A percentile compares a stretch with the other conserved stretches of the same genome.
These are phyloP conservation scores for Thermophis baileyi DNA, from an alignment of 2,113 vertebrate genomes.

Conservation along the genomic window DNA sequence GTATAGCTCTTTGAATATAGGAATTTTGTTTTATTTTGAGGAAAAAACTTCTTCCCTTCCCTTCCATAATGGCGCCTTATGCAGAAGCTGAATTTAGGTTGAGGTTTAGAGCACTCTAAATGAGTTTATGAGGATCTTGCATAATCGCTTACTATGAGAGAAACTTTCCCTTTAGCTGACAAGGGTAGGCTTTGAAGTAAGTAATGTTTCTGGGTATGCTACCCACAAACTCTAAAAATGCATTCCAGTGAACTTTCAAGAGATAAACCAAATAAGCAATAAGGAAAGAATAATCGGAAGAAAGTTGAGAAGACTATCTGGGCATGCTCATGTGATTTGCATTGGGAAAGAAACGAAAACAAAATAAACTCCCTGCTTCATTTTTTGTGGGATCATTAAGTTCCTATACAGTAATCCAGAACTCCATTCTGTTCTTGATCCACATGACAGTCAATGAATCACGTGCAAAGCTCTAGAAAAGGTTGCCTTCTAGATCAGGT, in stretches of 20 bases:
- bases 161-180: neutral
- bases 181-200: neutral
- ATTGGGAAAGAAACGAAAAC: neutral
- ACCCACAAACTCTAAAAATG: neutral
- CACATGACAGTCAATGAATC: neutral
- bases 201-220: neutral
- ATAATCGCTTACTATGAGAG: neutral
- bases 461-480: neutral
- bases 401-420: neutral
- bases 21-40: neutral
- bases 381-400: neutral
- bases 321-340: neutral
- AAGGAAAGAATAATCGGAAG: neutral
- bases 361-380: neutral
- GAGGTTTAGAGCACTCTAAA: neutral
- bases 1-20: neutral
- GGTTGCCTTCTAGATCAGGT: no score
- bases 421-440: neutral
- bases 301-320: neutral
- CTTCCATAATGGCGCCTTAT: neutral
- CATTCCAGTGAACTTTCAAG: neutral
- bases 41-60: neutral
- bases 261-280: neutral
- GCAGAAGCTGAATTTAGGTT: neutral
- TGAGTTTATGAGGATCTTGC: neutral